Evolutionary conservation across 23 tunicate species (phyloP).

Genomic region (Styela clava): DNA sequence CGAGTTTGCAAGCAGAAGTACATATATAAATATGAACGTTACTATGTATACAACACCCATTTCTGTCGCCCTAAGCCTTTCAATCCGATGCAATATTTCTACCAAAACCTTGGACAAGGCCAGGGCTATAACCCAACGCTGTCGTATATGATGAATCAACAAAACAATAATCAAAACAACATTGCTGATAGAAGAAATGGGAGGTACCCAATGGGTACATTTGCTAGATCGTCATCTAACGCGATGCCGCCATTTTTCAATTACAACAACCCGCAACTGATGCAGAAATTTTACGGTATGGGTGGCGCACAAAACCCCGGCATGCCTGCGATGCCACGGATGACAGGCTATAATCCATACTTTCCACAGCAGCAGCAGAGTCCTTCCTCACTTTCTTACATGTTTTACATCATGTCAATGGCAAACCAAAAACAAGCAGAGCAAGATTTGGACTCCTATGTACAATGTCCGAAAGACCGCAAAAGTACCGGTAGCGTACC

Average conservation of each 20-base stretch:
- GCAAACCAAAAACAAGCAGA: not conserved
- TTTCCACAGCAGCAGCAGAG: not conserved
- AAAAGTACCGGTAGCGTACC: too few relatives aligned
- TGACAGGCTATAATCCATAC: not conserved
- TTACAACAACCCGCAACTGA: not conserved
- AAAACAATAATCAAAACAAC: not conserved
- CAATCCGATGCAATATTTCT: not conserved
- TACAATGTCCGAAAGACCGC: not conserved
- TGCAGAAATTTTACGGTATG: not conserved
- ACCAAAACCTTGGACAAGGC: not conserved
- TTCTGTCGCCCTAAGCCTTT: slow-evolving; percentile 11
- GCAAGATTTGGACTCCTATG: not conserved
- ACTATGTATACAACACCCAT: slow-evolving; percentile 11
- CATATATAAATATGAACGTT: slow-evolving; percentile 8
- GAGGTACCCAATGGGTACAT: not conserved
- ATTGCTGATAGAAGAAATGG: not conserved
- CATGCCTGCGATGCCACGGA: not conserved
- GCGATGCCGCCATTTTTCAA: not conserved
- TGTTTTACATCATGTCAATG: not conserved
- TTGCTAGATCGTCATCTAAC: too few relatives aligned
- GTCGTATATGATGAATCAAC: not conserved
- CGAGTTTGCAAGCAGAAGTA: slow-evolving; percentile 19
- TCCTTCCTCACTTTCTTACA: not conserved
- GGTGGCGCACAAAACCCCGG: not conserved
- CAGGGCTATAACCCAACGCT: not conserved